phyloP scores from a whole-genome alignment of 2,113 vertebrate species.

The Ariopsis seemanni region DNA sequence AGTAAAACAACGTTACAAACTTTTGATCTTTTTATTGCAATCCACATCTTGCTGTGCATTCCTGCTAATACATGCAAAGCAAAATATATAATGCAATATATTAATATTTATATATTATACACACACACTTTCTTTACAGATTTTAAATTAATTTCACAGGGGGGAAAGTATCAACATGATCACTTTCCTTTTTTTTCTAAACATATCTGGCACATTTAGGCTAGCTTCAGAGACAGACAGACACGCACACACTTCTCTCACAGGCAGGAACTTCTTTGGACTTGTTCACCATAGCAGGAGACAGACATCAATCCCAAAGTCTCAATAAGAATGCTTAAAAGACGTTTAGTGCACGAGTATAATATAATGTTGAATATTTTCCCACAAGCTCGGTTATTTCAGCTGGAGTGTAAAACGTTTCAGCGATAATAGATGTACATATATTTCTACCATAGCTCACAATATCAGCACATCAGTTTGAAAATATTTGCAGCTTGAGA shows the following conservation, averaged over 20 bases:
- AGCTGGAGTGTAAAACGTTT: background rate
- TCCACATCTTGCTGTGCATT: slow-evolving; percentile 11
- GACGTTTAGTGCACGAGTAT: background rate
- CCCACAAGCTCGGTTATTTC: background rate
- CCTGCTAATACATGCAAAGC: slow-evolving; percentile 3
- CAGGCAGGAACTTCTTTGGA: slow-evolving; percentile 14
- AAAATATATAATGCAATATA: slow-evolving; percentile 27
- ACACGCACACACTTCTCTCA: background rate
- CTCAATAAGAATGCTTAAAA: background rate
- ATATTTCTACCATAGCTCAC: background rate
- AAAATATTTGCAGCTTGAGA: background rate
- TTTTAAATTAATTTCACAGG: background rate
- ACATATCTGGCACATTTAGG: slow-evolving; percentile 20
- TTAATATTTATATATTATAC: background rate
- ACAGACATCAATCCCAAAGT: background rate
- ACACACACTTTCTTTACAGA: background rate
- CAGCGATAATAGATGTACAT: background rate
- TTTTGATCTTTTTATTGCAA: slow-evolving; percentile 3
- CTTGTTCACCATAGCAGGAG: background rate
- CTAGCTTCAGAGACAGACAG: background rate
- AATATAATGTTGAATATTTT: background rate
- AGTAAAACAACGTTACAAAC: background rate
- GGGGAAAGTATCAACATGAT: background rate
- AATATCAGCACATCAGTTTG: background rate
- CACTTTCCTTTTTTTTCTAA: background rate